phyloP scores from a whole-genome alignment of 2,113 vertebrate genomes.

The Lipophrys pholis region DNA sequence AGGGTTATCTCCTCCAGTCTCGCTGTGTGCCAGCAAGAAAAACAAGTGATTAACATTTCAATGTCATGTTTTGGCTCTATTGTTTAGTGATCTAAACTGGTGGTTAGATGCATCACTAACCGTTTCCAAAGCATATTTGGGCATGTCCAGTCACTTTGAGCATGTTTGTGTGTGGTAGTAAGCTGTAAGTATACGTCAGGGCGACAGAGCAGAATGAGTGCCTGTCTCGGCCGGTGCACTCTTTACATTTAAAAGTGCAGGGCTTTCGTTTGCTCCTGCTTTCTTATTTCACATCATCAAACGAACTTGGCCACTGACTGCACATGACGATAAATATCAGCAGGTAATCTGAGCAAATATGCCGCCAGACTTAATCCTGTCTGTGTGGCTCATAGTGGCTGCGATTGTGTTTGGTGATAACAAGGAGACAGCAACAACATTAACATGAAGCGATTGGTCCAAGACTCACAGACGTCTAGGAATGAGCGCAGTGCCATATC shows the following conservation, averaged over 20 bases:
- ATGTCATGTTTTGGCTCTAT: constrained; percentile 28
- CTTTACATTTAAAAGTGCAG: constrained; percentile 20
- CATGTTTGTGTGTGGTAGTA: constrained; percentile 37
- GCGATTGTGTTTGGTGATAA: constrained; percentile 47
- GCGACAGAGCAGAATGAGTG: not conserved
- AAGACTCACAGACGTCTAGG: not conserved
- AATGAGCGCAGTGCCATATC: constrained; percentile 3
- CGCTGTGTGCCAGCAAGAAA: constrained; percentile 9
- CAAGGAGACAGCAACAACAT: constrained; percentile 31
- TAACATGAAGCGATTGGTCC: constrained; percentile 14
- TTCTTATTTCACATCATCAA: constrained; percentile 47
- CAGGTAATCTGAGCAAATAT: constrained; percentile 63
- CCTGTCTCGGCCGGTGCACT: constrained; percentile 31
- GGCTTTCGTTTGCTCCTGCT: constrained; percentile 18
- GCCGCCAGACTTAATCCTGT: constrained; percentile 64
- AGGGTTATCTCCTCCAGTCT: not conserved
- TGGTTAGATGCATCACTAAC: constrained; percentile 45
- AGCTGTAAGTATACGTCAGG: constrained; percentile 57
- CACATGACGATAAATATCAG: constrained; percentile 52
- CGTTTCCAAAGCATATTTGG: constrained; percentile 62
- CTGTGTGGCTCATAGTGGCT: constrained; percentile 37
- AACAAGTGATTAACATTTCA: constrained; percentile 32
- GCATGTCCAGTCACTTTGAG: constrained; percentile 61
- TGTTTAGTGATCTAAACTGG: constrained; percentile 56
- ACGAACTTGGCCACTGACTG: constrained; percentile 25